phyloP scores from a whole-genome alignment of 2,797 vertebrate species.

The Poecile montanus region DNA sequence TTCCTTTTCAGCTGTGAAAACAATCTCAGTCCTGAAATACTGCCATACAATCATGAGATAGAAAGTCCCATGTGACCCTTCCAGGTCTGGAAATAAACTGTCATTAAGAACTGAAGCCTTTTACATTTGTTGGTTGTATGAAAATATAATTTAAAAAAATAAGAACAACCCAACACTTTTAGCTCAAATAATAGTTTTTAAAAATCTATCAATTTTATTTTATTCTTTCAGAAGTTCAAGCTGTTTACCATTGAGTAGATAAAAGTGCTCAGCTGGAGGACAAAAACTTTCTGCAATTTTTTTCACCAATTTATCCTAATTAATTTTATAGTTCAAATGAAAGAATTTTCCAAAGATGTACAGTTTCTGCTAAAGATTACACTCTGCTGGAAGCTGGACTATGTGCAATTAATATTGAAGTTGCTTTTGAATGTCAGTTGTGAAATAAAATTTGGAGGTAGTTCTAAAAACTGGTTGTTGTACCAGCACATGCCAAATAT shows the following conservation, averaged over 20 bases:
- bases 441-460: neutral
- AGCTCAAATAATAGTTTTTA: neutral
- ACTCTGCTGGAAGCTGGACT: neutral
- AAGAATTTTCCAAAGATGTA: neutral
- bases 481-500: neutral
- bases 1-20: conserved; percentile 76
- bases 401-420: neutral
- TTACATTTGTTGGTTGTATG: neutral
- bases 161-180: neutral
- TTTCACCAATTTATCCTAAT: neutral
- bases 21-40: conserved; percentile 66
- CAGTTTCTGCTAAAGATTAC: neutral
- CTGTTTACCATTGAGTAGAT: neutral
- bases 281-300: neutral
- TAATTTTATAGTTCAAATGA: neutral
- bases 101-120: neutral
- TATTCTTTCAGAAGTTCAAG: neutral
- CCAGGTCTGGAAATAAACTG: conserved; percentile 42
- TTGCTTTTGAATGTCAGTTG: neutral
- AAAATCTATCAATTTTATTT: neutral
- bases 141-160: neutral
- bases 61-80: conserved; percentile 39
- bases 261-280: neutral
- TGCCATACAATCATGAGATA: conserved; percentile 59
- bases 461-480: neutral